Percentiles rank a stretch among this genome's conserved stretches.
phyloP scores from a whole-genome alignment of 2,113 vertebrate species.

The Scatophagus argus region DNA sequence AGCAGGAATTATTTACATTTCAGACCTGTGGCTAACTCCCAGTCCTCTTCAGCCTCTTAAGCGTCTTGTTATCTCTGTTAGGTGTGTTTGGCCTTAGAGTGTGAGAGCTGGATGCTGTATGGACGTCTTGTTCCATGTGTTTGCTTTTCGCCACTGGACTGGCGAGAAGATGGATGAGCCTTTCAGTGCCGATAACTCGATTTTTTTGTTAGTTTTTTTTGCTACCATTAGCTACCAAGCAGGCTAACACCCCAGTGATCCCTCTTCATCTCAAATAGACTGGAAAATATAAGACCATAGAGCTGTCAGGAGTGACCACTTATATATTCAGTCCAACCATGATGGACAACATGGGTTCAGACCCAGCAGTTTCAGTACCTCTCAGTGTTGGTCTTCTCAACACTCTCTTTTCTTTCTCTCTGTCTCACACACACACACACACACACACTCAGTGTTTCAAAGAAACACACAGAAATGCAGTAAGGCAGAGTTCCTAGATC shows the following conservation, averaged over 20 bases:
- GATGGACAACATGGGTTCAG: constrained; percentile 65
- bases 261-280: constrained; percentile 71
- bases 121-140: constrained; percentile 79
- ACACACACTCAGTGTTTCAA: constrained; percentile 18
- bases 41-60: constrained; percentile 62
- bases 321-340: constrained; percentile 63
- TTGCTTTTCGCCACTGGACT: constrained; percentile 79
- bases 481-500: constrained; percentile 54
- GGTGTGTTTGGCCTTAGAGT: constrained; percentile 65
- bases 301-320: constrained; percentile 67
- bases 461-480: constrained; percentile 13
- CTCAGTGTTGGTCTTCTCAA: constrained; percentile 29
- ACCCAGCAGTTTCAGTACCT: constrained; percentile 16
- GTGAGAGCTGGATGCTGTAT: constrained; percentile 68
- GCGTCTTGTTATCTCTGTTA: constrained; percentile 76
- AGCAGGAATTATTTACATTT: constrained; percentile 68
- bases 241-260: constrained; percentile 51
- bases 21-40: constrained; percentile 48
- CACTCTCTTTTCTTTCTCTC: neutral
- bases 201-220: constrained; percentile 49
- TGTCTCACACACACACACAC: neutral
- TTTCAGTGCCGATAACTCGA: constrained; percentile 68
- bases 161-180: constrained; percentile 83
- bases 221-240: constrained; percentile 59
- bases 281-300: constrained; percentile 71